phyloP scores from a whole-genome alignment of 2,888 invertebrate species.

The Watsonalla binaria region DNA sequence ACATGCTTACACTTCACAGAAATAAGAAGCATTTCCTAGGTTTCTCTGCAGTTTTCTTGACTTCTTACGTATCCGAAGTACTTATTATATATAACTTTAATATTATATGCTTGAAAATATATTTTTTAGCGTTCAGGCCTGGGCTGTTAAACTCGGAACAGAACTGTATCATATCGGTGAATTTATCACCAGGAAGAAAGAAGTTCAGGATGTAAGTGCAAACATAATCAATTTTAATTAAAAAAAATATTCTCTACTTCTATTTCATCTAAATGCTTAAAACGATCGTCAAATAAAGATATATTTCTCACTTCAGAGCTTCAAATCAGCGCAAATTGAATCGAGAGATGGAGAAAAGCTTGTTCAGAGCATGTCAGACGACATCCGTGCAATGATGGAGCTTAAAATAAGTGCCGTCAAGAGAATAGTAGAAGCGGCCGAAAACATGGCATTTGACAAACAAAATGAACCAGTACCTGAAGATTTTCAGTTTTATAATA shows the following conservation, averaged over 20 bases:
- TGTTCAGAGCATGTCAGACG: slow-evolving; percentile 89
- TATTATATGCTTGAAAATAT: not conserved
- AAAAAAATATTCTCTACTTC: not conserved
- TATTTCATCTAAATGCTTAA: not conserved
- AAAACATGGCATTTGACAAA: slow-evolving; percentile 85
- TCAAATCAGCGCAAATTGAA: slow-evolving; percentile 86
- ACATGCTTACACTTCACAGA: too few species aligned
- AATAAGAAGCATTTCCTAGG: slow-evolving; percentile 7
- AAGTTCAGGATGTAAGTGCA: slow-evolving; percentile 84
- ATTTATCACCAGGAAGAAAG: slow-evolving; percentile 87
- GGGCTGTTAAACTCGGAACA: slow-evolving; percentile 89
- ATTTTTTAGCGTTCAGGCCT: slow-evolving; percentile 83
- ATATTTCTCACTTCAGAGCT: slow-evolving; percentile 78
- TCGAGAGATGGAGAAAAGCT: slow-evolving; percentile 87
- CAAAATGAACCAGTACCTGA: slow-evolving; percentile 76
- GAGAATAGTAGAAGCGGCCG: slow-evolving; percentile 93
- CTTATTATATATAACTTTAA: too few species aligned
- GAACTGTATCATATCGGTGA: slow-evolving; percentile 90
- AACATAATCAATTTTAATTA: not conserved
- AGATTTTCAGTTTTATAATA: slow-evolving; percentile 83
- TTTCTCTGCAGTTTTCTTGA: not conserved
- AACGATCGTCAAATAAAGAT: not conserved
- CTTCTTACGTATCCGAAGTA: too few species aligned
- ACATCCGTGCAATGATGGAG: slow-evolving; percentile 92
- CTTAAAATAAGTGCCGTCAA: slow-evolving; percentile 92